phyloP scores from a whole-genome alignment of 2,888 invertebrate genomes.

The Protophormia terraenovae region DNA sequence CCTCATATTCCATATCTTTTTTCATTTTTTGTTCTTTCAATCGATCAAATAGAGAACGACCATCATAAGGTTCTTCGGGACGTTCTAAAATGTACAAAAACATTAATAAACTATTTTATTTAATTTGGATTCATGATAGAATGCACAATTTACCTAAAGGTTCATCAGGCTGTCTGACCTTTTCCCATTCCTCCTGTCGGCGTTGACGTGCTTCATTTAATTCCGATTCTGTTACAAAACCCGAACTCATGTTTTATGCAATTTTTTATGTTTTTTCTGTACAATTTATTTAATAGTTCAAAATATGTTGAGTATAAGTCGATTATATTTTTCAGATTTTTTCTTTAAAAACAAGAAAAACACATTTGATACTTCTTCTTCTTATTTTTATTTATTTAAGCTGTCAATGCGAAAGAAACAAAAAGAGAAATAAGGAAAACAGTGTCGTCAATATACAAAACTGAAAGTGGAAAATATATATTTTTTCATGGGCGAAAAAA shows the following conservation, averaged over 20 bases:
- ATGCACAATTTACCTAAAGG: conserved; percentile 87
- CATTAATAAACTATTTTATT: not conserved
- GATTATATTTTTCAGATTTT: not conserved
- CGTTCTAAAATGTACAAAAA: conserved; percentile 84
- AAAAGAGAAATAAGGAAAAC: not conserved
- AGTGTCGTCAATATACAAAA: not conserved
- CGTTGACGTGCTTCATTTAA: conserved; percentile 89
- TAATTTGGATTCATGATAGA: no score
- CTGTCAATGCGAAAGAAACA: not conserved
- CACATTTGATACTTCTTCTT: conserved; percentile 39
- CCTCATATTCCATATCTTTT: conserved; percentile 96
- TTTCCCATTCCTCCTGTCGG: conserved; percentile 98
- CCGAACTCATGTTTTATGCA: conserved; percentile 88
- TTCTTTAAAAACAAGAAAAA: not conserved
- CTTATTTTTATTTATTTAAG: not conserved
- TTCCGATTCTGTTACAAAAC: conserved; percentile 95
- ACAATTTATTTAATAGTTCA: not conserved
- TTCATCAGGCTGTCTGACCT: conserved; percentile 94
- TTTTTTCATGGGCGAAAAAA: no score
- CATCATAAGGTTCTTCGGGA: conserved; percentile 92
- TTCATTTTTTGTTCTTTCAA: conserved; percentile 95
- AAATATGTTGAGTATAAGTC: not conserved
- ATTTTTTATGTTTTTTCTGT: not conserved
- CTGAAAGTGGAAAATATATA: no score
- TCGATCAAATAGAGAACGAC: conserved; percentile 93